Conservation (phyloP, 2,113 vertebrate species). For the Coptodon rendalli region DNA sequence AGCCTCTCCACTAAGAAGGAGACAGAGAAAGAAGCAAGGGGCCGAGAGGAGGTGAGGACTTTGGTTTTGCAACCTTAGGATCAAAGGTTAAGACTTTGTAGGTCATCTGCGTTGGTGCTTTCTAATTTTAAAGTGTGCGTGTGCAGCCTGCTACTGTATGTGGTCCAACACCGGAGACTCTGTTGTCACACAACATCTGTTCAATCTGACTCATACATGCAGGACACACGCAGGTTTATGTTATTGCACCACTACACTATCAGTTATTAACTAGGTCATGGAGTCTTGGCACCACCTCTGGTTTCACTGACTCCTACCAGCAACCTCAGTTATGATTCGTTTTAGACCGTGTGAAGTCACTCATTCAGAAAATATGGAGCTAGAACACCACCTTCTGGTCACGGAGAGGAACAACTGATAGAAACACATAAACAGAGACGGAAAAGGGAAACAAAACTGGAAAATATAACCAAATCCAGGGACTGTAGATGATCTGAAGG, state of each 20-base stretch:
- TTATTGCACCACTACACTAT: neutral
- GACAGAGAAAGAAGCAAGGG: neutral
- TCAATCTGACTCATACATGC: neutral
- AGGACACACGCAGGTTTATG: neutral
- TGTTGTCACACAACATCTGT: slow-evolving; percentile 19
- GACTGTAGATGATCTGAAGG: neutral
- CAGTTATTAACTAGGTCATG: slow-evolving; percentile 10
- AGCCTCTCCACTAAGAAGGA: neutral
- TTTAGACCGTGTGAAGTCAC: neutral
- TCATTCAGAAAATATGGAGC: neutral
- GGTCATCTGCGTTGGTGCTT: neutral
- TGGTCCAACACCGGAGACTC: neutral
- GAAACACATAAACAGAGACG: accelerated
- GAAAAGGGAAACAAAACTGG: neutral
- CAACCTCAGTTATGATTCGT: neutral
- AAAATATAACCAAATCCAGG: neutral
- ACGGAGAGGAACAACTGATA: too few relatives aligned
- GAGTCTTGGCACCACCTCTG: neutral
- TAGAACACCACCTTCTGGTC: neutral
- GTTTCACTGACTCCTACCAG: neutral
- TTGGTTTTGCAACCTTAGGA: neutral
- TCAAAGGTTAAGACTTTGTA: neutral
- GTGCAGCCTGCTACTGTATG: neutral
- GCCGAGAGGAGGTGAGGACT: neutral
- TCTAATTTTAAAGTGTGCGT: neutral